These are phyloP conservation scores for Ophion costatus DNA, from an alignment of 2,888 invertebrate species.

Conservation along the genomic window DNA sequence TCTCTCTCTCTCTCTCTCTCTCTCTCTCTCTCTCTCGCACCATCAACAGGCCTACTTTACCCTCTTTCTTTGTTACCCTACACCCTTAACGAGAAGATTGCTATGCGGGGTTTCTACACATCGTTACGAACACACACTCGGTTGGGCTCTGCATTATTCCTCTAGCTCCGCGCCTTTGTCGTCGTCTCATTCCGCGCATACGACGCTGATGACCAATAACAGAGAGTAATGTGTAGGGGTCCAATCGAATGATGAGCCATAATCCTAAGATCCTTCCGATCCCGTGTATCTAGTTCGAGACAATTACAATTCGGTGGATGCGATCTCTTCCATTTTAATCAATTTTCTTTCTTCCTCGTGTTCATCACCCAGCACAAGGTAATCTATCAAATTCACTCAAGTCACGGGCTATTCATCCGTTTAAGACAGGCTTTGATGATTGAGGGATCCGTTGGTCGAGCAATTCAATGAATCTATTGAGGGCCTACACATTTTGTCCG, in stretches of 20 bases:
- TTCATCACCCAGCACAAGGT: neutral
- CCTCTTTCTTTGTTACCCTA: constrained; percentile 31
- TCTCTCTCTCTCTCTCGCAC: constrained; percentile 70
- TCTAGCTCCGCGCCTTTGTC: neutral
- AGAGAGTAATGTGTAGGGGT: neutral
- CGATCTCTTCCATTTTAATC: neutral
- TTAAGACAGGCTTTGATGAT: neutral
- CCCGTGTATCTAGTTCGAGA: neutral
- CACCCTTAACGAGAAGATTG: constrained; percentile 10
- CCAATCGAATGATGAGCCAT: neutral
- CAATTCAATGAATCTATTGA: neutral
- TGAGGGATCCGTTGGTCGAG: neutral
- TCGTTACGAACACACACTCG: neutral
- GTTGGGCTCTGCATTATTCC: neutral
- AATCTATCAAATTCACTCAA: neutral
- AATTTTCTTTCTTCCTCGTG: neutral
- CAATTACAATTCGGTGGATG: neutral
- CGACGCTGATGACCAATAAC: neutral
- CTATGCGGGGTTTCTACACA: constrained; percentile 22
- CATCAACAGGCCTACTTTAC: constrained; percentile 49
- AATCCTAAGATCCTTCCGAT: neutral
- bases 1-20: constrained; percentile 74
- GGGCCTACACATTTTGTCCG: neutral
- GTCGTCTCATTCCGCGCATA: neutral
- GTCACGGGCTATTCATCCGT: neutral